phyloP scores from a whole-genome alignment of 2,113 vertebrate genomes.

The Pterocles burchelli region DNA sequence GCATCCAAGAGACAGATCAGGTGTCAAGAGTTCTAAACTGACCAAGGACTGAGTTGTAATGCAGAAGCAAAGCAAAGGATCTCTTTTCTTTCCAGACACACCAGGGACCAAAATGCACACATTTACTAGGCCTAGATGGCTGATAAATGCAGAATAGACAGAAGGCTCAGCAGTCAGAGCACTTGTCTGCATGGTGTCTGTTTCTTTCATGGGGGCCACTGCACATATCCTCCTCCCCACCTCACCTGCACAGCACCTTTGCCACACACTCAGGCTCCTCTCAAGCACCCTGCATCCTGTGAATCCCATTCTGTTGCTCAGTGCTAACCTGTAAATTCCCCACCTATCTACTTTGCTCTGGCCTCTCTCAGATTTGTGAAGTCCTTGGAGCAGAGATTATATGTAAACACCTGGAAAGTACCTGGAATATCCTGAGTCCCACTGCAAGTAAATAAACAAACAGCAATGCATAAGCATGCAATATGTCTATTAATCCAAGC shows the following conservation, averaged over 20 bases:
- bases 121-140: neutral
- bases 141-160: neutral
- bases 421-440: neutral
- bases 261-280: neutral
- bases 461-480: neutral
- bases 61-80: conserved; percentile 3
- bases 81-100: neutral
- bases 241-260: neutral
- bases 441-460: conserved; percentile 4
- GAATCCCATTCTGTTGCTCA: neutral
- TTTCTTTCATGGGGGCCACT: neutral
- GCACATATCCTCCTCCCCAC: neutral
- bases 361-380: neutral
- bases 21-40: neutral
- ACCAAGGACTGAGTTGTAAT: neutral
- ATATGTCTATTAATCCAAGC: neutral
- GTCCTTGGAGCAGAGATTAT: neutral
- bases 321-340: neutral
- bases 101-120: neutral
- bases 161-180: neutral
- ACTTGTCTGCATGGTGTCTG: rapidly evolving
- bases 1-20: neutral
- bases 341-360: neutral
- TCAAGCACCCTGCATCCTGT: neutral
- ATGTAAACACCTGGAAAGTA: neutral